Conservation (phyloP, 2,113 vertebrate genomes). For the Nannobrachium achirus region DNA sequence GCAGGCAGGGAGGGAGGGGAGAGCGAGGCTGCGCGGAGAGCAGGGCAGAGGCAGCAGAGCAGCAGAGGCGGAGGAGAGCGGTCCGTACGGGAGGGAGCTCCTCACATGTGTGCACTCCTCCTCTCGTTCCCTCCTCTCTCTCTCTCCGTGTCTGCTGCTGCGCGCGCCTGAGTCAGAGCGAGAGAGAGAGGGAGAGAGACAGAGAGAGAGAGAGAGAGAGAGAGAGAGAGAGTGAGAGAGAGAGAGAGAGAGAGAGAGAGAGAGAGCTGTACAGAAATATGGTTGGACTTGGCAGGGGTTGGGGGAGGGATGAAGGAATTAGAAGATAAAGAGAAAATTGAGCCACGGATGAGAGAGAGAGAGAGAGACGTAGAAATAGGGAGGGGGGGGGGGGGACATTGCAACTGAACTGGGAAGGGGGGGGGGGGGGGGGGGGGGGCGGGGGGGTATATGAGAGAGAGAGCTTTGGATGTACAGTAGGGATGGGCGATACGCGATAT, state of each 20-base stretch:
- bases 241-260: slow-evolving; percentile 13
- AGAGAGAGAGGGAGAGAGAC: slow-evolving; percentile 46
- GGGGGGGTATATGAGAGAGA: slow-evolving; percentile 4
- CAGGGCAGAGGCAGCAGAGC: too few species aligned
- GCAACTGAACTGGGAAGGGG: background rate
- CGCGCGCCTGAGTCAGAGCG: slow-evolving; percentile 49
- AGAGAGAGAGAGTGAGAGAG: background rate
- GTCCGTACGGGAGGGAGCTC: slow-evolving; percentile 72
- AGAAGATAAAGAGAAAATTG: too few species aligned
- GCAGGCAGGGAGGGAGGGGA: slow-evolving; percentile 18
- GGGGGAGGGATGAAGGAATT: too few species aligned
- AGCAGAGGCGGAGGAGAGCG: too few species aligned
- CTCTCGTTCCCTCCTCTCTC: slow-evolving; percentile 54
- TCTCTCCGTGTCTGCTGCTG: slow-evolving; percentile 53
- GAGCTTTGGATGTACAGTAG: too few species aligned
- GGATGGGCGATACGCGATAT: too few species aligned
- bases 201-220: background rate
- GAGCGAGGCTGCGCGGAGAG: slow-evolving; percentile 1
- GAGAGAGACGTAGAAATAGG: background rate
- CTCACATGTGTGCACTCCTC: slow-evolving; percentile 65
- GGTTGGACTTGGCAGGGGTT: too few species aligned
- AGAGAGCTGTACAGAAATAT: background rate
- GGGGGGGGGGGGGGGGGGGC: slow-evolving; percentile 6
- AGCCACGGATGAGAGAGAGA: too few species aligned
- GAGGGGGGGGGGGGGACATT: background rate